phyloP scores from a whole-genome alignment of 2,113 vertebrate species.

The Oplegnathus fasciatus region DNA sequence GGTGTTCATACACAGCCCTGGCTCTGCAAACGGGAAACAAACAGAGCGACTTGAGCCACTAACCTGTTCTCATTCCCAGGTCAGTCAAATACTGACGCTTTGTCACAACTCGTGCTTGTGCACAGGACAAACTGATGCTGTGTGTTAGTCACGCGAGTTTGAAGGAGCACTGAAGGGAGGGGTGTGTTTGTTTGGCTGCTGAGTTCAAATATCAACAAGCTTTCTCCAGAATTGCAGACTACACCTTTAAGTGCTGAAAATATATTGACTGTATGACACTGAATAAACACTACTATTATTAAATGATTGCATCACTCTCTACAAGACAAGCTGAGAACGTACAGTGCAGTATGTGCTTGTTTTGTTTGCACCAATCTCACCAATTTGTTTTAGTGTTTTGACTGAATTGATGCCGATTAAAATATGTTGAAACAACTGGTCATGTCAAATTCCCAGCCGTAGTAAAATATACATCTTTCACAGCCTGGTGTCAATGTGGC shows the following conservation, averaged over 20 bases:
- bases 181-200: too few relatives aligned
- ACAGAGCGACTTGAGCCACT: too few relatives aligned
- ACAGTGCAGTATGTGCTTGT: not conserved
- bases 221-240: too few relatives aligned
- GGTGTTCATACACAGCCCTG: too few relatives aligned
- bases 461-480: not conserved
- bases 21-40: too few relatives aligned
- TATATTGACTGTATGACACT: not conserved
- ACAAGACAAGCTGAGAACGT: not conserved
- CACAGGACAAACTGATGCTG: too few relatives aligned
- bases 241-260: not conserved
- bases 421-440: not conserved
- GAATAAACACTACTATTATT: not conserved
- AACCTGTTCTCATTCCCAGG: too few relatives aligned
- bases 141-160: too few relatives aligned
- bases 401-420: not conserved
- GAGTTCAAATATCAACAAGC: too few relatives aligned
- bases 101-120: too few relatives aligned
- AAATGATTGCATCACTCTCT: not conserved
- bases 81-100: too few relatives aligned
- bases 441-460: not conserved
- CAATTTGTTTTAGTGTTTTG: not conserved
- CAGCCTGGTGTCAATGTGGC: not conserved
- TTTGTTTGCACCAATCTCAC: not conserved
- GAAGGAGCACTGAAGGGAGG: too few relatives aligned